These are phyloP conservation scores for Temnothorax curvispinosus DNA, from an alignment of 1,140 invertebrate genomes.

Conservation along the genomic window DNA sequence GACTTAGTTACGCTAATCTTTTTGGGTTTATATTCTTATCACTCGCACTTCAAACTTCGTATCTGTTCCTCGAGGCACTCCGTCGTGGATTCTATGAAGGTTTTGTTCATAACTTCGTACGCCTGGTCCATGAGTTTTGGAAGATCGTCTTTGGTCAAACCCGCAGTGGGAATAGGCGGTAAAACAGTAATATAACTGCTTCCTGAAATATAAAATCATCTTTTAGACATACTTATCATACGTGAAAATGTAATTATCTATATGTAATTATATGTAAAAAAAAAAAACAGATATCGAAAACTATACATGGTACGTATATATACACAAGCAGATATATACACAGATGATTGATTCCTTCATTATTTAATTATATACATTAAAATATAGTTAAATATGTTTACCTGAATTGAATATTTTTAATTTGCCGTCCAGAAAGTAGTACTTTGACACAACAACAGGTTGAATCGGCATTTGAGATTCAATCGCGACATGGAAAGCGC, in stretches of 20 bases:
- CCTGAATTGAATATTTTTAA: conserved; percentile 91
- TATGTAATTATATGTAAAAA: neutral
- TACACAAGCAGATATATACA: neutral
- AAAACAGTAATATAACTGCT: conserved; percentile 90
- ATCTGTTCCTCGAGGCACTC: conserved; percentile 82
- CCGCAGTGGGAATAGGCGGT: conserved; percentile 89
- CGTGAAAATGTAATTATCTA: neutral
- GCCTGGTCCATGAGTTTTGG: conserved; percentile 88
- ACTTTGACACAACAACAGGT: conserved; percentile 95
- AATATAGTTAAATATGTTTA: conserved; percentile 77
- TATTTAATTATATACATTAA: conserved; percentile 12
- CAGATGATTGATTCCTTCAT: neutral
- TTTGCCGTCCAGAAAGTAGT: conserved; percentile 92
- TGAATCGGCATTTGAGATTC: conserved; percentile 93
- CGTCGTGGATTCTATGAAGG: conserved; percentile 86
- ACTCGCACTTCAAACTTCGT: conserved; percentile 72
- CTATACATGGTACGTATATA: neutral
- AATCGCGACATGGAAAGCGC: conserved; percentile 96
- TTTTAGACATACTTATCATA: neutral
- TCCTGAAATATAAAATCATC: conserved; percentile 82
- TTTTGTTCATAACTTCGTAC: conserved; percentile 88
- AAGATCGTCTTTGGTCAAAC: conserved; percentile 88
- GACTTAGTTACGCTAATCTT: neutral
- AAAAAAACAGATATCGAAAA: neutral
- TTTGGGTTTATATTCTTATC: neutral